phyloP scores from a whole-genome alignment of 2,888 invertebrate species.

The Eilema sororculum region DNA sequence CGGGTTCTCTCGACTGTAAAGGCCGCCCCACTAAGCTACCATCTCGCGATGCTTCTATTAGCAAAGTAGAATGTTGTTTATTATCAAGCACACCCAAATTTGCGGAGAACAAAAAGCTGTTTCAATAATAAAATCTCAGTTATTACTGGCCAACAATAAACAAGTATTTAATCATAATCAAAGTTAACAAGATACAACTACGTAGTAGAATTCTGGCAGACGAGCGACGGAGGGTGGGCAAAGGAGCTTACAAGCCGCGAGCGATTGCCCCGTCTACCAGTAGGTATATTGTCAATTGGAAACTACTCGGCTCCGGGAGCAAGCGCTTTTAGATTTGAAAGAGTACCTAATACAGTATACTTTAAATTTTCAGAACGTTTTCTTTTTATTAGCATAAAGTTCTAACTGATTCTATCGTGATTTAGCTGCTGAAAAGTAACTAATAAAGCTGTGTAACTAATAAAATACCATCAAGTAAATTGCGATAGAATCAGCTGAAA shows the following conservation, averaged over 20 bases:
- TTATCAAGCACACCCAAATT: neutral
- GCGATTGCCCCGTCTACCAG: slow-evolving; percentile 74
- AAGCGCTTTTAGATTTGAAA: slow-evolving; percentile 81
- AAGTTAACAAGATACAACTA: slow-evolving; percentile 46
- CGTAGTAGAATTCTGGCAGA: slow-evolving; percentile 53
- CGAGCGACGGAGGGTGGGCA: slow-evolving; percentile 43
- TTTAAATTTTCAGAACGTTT: slow-evolving; percentile 44
- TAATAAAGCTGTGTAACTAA: neutral
- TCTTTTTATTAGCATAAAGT: neutral
- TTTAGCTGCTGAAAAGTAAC: neutral
- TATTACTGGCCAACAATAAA: slow-evolving; percentile 23
- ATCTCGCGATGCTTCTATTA: neutral
- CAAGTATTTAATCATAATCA: slow-evolving; percentile 41
- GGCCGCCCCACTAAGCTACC: neutral
- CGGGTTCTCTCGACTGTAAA: neutral
- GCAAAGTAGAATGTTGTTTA: neutral
- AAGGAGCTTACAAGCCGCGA: slow-evolving; percentile 75
- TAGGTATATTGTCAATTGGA: slow-evolving; percentile 83
- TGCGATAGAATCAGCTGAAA: no score
- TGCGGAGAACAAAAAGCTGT: neutral
- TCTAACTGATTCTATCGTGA: neutral
- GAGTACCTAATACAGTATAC: slow-evolving; percentile 68
- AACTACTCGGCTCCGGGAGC: slow-evolving; percentile 74
- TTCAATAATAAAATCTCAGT: neutral
- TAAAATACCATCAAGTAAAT: neutral